phyloP scores from a whole-genome alignment of 1,140 invertebrate species.

The Rhagoletis zephyria region DNA sequence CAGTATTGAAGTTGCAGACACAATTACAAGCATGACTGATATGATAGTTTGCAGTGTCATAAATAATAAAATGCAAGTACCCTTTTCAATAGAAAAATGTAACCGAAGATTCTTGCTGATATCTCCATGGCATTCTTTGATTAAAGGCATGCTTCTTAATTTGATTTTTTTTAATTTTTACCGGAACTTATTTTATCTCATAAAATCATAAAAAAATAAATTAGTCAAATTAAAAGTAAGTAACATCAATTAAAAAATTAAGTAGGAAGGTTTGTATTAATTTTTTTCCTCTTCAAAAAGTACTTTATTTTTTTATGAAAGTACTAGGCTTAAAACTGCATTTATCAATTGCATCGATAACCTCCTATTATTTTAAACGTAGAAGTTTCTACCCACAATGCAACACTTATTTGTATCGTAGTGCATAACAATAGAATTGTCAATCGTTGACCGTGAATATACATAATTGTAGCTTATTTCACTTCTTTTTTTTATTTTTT shows the following conservation, averaged over 20 bases:
- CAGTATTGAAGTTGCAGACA: not conserved
- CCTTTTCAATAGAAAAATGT: not conserved
- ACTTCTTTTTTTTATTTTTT: not conserved
- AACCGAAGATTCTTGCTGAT: not conserved
- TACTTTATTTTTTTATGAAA: no score
- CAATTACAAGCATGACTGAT: conserved; percentile 20
- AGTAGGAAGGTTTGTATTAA: no score
- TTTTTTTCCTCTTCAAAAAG: no score
- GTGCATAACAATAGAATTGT: conserved; percentile 35
- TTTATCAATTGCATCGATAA: no score
- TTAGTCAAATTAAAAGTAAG: no score
- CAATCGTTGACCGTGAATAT: conserved; percentile 38
- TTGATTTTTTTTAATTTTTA: no score
- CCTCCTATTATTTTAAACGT: not conserved
- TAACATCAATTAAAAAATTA: no score
- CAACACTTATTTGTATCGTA: not conserved
- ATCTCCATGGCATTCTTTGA: no score
- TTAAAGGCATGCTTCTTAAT: no score
- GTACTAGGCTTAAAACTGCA: no score
- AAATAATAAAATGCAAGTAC: not conserved
- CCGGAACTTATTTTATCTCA: no score
- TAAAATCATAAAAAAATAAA: no score
- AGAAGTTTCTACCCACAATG: not conserved
- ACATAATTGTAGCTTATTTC: not conserved
- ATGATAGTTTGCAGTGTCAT: conserved; percentile 4